Conservation (phyloP, 1,140 invertebrate species). For the Phortica variegata region DNA sequence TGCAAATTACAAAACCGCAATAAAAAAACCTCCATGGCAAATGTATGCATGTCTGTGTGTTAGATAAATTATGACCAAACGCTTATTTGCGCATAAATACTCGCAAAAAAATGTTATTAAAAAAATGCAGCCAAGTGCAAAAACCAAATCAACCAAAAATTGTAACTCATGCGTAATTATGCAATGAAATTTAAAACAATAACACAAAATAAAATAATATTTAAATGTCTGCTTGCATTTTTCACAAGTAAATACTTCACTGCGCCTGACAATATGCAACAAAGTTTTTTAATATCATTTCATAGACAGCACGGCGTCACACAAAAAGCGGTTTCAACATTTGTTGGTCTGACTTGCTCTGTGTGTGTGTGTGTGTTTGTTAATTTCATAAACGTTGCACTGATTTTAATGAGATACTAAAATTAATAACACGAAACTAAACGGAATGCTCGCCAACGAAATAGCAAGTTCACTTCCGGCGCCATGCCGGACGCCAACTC, state of each 20-base stretch:
- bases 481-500: no score
- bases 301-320: conserved; percentile 4
- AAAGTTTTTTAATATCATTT: conserved; percentile 6
- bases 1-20: conserved; percentile 44
- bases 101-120: no score
- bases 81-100: no score
- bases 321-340: no score
- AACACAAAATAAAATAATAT: no score
- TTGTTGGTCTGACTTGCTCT: no score
- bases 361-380: no score
- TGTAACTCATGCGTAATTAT: no score
- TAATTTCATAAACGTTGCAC: conserved; percentile 43
- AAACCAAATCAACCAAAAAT: conserved; percentile 47
- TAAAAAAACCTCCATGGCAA: conserved; percentile 24
- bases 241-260: conserved; percentile 2
- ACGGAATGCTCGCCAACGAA: no score
- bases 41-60: conserved; percentile 10
- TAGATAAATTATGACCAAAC: not conserved
- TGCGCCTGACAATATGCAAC: not conserved
- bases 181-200: no score
- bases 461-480: no score
- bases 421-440: conserved; percentile 53
- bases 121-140: conserved; percentile 38
- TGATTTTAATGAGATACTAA: conserved; percentile 41
- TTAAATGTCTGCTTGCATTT: no score